Evolutionary conservation across 2,888 invertebrate genomes (phyloP), one percentile per base, ranked within the genome.

Genomic region (Cryptophagus acutangulus): DNA sequence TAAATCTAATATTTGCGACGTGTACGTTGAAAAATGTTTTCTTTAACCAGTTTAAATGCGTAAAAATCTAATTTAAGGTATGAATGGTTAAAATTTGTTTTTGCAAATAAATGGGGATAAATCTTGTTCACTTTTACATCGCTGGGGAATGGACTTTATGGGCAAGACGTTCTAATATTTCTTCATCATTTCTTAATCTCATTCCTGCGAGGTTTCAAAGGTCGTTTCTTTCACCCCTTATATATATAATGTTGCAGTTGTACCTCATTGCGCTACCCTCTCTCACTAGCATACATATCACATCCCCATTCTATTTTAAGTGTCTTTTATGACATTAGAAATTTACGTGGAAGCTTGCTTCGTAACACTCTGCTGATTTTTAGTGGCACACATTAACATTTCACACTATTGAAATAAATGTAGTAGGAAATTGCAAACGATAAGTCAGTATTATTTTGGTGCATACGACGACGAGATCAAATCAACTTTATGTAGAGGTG

Each of bases 181-280:
- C 51, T 54, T 54, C 55, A 54, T 55, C 52, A 52, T 52, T 54
- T 54, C 51, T 49, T 52, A 52, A 55, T 55, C 52, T 54, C 48
- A 49, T 51, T 54, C 39, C 46, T 42, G 43, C n/a, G n/a, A n/a
- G n/a, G n/a, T n/a, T n/a, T n/a, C n/a, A n/a, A n/a, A 41, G 35
- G 17, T n/a, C 39, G 33, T 29, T 40, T 38, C 41, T 41, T 35
- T 30, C 38, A 30, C 34, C 44, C 43, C 40, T 38, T 37, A 12
- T n/a, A n/a, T n/a, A n/a, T n/a, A n/a, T n/a, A 26, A 26, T 26
- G 3, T 13, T n/a, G 26, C 26, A 26, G 10, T 26, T 26, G 26
- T 26, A 12, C 26, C n/a, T 3, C 3, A 13, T 26, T 26, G 12
- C 26, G 26, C 10, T 26, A 12, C 4, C n/a, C 4, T 26, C 42